Percentiles rank a stretch among this genome's conserved stretches.
phyloP scores from a whole-genome alignment of 2,113 vertebrate species.

The Struthidea cinerea region DNA sequence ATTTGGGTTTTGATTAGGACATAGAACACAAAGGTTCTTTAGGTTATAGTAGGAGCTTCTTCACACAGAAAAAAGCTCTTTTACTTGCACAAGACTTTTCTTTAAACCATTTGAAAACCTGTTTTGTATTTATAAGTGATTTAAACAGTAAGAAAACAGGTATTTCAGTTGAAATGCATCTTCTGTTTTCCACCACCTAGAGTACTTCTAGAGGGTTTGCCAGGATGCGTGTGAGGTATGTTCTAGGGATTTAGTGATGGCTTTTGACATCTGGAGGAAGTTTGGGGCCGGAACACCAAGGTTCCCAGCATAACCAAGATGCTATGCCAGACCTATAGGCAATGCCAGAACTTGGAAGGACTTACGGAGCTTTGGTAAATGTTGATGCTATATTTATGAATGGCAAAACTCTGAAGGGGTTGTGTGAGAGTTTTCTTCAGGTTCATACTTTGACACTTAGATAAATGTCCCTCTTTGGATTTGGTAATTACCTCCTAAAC shows the following conservation, averaged over 20 bases:
- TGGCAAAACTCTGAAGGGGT: neutral
- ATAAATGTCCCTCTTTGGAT: neutral
- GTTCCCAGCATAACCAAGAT: neutral
- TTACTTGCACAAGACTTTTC: neutral
- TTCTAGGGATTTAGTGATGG: neutral
- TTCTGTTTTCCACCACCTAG: neutral
- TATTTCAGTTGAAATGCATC: neutral
- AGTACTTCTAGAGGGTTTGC: neutral
- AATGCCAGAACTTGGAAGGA: neutral
- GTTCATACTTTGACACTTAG: neutral
- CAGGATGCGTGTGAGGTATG: neutral
- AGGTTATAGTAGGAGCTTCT: neutral
- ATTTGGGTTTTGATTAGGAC: neutral
- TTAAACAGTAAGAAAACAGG: neutral
- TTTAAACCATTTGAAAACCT: neutral
- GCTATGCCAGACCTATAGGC: neutral
- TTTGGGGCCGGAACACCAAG: neutral
- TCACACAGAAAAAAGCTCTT: neutral
- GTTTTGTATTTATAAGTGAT: neutral
- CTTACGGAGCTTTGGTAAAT: neutral
- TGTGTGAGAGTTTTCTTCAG: neutral
- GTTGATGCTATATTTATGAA: rapidly evolving
- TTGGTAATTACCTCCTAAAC: neutral
- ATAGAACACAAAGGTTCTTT: neutral
- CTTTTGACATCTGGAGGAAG: neutral